phyloP scores from a whole-genome alignment of 92 coral and sea anemone species.

The Paragorgia papillata region DNA sequence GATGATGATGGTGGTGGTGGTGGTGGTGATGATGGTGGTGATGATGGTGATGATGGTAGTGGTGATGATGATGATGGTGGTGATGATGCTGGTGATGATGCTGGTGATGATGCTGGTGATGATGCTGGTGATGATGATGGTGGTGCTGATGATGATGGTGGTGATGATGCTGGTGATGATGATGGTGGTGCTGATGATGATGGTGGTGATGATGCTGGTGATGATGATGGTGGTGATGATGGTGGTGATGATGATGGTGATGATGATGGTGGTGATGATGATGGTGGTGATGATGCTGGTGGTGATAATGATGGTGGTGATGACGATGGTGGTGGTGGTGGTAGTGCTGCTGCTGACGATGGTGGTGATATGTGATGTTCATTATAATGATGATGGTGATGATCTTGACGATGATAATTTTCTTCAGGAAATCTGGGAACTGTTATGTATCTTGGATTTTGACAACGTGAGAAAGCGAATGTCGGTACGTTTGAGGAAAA shows the following conservation, averaged over 20 bases:
- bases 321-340: too few species aligned
- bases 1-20: not conserved
- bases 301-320: not conserved
- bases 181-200: not conserved
- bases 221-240: not conserved
- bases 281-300: not conserved
- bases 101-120: not conserved
- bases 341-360: too few species aligned
- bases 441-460: slow-evolving; percentile 89
- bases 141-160: not conserved
- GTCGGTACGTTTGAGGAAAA: slow-evolving; percentile 73
- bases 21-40: not conserved
- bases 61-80: too few species aligned
- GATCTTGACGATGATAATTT: not conserved
- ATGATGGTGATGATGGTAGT: too few species aligned
- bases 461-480: slow-evolving; percentile 93
- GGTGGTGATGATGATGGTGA: not conserved
- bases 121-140: not conserved
- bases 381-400: too few species aligned
- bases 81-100: too few species aligned
- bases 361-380: too few species aligned
- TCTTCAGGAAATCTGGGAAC: slow-evolving; percentile 78
- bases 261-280: not conserved
- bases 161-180: not conserved
- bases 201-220: not conserved